Conservation (phyloP, 2,888 invertebrate species). For the Oligia latruncula region DNA sequence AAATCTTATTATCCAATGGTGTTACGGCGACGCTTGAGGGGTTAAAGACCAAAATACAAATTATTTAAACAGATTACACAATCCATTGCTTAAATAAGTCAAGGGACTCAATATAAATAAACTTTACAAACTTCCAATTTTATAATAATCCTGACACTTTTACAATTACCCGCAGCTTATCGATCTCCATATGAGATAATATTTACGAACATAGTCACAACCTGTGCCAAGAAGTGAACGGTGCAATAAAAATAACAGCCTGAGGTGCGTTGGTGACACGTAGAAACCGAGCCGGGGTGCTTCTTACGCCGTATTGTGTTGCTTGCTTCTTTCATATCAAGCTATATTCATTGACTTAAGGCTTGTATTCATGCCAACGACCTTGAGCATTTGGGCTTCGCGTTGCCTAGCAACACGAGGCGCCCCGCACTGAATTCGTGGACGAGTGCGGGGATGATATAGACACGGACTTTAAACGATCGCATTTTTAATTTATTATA, state of each 20-base stretch:
- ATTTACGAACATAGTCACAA: constrained; percentile 69
- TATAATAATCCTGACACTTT: background rate
- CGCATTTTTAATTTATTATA: too few species aligned
- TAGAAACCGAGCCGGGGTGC: constrained; percentile 48
- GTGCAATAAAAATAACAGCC: constrained; percentile 75
- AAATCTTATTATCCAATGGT: too few species aligned
- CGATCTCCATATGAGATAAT: constrained; percentile 65
- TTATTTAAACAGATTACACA: background rate
- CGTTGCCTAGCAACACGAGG: too few species aligned
- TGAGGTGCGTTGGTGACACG: constrained; percentile 68
- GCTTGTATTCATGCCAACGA: too few species aligned
- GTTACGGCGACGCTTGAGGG: too few species aligned
- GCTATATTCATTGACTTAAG: background rate
- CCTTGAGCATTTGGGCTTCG: too few species aligned
- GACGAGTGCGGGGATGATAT: too few species aligned
- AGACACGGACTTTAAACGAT: too few species aligned
- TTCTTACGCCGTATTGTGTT: constrained; percentile 61
- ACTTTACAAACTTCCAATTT: background rate
- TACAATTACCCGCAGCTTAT: constrained; percentile 56
- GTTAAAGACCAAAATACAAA: background rate
- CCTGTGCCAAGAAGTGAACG: constrained; percentile 74
- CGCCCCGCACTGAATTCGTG: too few species aligned
- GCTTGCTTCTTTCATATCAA: background rate
- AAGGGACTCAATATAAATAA: background rate
- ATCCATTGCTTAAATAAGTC: background rate